Percentiles rank a stretch among this genome's conserved stretches.
Evolutionary conservation across 2,888 invertebrate species (phyloP).

Genomic region (Linhomoeus sp.): DNA sequence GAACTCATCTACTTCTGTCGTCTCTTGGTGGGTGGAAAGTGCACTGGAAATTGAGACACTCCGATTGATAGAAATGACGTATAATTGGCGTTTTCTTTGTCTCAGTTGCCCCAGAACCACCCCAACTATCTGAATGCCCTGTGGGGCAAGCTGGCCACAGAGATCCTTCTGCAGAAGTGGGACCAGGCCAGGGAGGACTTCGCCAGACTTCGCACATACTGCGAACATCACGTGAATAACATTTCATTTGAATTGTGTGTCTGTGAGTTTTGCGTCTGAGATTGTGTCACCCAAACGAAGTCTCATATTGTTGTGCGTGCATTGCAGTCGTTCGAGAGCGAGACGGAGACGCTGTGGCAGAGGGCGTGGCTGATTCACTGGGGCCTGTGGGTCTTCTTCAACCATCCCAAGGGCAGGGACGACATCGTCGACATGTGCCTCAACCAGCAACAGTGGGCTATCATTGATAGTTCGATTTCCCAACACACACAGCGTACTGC

Average conservation of each 20-base stretch:
- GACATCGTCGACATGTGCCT: conserved; percentile 94
- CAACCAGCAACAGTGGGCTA: conserved; percentile 36
- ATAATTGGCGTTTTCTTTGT: too few species aligned
- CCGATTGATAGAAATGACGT: too few species aligned
- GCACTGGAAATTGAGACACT: too few species aligned
- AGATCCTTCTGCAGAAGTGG: conserved; percentile 55
- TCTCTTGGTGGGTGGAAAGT: conserved; percentile 53
- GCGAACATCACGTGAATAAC: conserved; percentile 68
- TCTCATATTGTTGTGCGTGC: too few species aligned
- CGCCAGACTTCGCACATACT: conserved; percentile 78
- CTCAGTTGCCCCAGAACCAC: conserved; percentile 31
- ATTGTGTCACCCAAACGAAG: too few species aligned
- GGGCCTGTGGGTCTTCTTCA: conserved; percentile 96
- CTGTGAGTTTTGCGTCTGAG: too few species aligned
- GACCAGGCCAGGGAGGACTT: conserved; percentile 89
- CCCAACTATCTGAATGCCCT: conserved; percentile 52
- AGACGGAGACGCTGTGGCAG: conserved; percentile 72
- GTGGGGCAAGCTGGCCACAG: conserved; percentile 37
- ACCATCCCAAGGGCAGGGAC: conserved; percentile 86
- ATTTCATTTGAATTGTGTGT: too few species aligned
- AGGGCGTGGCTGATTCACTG: conserved; percentile 98
- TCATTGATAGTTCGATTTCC: too few species aligned
- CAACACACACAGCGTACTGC: too few species aligned
- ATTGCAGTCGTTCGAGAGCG: conserved; percentile 51
- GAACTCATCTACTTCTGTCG: conserved; percentile 90